Evolutionary conservation across 2,113 vertebrate genomes (phyloP), one percentile per base, ranked within the genome.

Genomic region (Xenopus laevis): DNA sequence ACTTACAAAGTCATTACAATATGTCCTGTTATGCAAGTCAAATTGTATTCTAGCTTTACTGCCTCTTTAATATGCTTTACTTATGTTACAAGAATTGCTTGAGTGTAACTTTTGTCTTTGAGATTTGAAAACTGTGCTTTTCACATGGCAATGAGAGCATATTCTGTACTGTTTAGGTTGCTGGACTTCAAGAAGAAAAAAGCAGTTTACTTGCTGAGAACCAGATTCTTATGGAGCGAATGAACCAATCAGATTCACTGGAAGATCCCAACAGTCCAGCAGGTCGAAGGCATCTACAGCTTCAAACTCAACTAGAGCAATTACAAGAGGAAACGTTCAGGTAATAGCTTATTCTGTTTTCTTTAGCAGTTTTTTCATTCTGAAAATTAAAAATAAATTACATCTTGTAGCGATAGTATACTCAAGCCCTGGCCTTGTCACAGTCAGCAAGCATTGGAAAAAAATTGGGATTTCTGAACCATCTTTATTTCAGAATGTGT

Each of bases 301-400:
- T 99, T 30, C 97, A 99, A 82, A 92, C 95, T 10, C 97, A 99
- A 46, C 87, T 98, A 79, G 97, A 99, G 78, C 97, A 99, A 55
- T 93, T 99, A 18, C 97, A 99, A 79, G 97, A 99, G 68, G 97
- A 99, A 88, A 98, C 95, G 0, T 99, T 99, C 88, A 95, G 97
- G 97, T 96, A 75, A 17, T 7, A 0, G 6, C 60, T 4, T 45
- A 27, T 45, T 8, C 23, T 27, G 23, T 1, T 27, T 27, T 27
- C 23, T 2, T 27, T 27, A 27, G 23, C 23, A 27, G 23, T 27
- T 27, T 27, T 27, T 27, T 4, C 23, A 2, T 27, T 27, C 23
- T 27, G 23, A 27, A 27, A 27, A 27, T 27, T 27, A 27, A 27
- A 27, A 27, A 1, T 2, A 27, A 27, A 27, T 27, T 27, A 27